Percentiles rank a stretch among this genome's conserved stretches.
Evolutionary conservation across 2,888 invertebrate genomes (phyloP).

Genomic region (Trachelus tabidus): DNA sequence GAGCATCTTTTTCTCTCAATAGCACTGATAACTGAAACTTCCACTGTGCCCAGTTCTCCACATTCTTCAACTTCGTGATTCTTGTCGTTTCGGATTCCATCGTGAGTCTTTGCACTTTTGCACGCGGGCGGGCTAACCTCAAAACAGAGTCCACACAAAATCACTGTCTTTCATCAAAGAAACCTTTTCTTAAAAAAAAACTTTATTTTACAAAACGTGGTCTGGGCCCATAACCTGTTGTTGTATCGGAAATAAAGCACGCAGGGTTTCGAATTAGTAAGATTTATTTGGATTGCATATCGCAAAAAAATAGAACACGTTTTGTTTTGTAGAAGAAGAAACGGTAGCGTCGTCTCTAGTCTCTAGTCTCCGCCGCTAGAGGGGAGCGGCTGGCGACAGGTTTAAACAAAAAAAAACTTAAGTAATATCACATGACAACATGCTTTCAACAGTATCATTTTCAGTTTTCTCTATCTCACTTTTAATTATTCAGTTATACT

Average conservation of each 20-base stretch:
- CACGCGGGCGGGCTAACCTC: conserved; percentile 20
- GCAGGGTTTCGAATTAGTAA: no score
- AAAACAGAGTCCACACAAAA: conserved; percentile 1
- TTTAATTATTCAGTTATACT: no score
- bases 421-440: no score
- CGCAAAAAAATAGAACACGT: no score
- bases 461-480: no score
- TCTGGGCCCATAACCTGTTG: conserved; percentile 25
- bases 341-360: no score
- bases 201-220: conserved; percentile 1
- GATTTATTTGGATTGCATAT: no score
- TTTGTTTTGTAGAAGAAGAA: no score
- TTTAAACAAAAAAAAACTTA: no score
- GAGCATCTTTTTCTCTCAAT: conserved; percentile 17
- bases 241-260: background rate
- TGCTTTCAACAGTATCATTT: no score
- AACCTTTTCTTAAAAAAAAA: conserved; percentile 9
- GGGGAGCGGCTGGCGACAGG: no score
- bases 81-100: conserved; percentile 26
- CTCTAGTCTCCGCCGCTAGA: no score
- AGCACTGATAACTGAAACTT: conserved; percentile 17
- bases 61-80: conserved; percentile 23
- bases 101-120: conserved; percentile 23
- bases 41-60: conserved; percentile 34
- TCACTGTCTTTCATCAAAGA: background rate